Evolutionary conservation across 2,797 vertebrate genomes (phyloP).

Genomic region (Pseudochirops cupreus): DNA sequence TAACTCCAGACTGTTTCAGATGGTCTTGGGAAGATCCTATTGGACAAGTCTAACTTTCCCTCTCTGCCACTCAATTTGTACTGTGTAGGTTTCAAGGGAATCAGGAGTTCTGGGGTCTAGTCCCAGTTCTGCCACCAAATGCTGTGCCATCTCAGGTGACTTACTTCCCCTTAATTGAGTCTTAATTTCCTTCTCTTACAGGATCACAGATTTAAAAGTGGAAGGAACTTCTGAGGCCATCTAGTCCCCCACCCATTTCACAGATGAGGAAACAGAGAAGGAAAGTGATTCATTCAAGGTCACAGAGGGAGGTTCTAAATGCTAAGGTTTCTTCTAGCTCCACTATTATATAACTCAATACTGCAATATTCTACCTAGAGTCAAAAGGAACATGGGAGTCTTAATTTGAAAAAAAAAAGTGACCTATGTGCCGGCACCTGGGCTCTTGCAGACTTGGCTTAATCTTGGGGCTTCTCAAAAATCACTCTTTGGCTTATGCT

Average conservation of each 20-base stretch:
- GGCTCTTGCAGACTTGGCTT: neutral
- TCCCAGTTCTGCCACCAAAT: neutral
- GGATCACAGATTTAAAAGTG: neutral
- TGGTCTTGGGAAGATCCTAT: slow-evolving; percentile 11
- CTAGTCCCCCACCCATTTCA: neutral
- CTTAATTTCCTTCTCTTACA: neutral
- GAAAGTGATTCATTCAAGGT: neutral
- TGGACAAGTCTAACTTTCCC: slow-evolving; percentile 34
- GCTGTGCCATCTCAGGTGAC: neutral
- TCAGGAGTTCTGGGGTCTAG: neutral
- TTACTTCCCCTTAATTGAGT: neutral
- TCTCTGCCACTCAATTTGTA: neutral
- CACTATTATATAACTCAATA: neutral
- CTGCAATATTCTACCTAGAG: neutral
- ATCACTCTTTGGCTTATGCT: neutral
- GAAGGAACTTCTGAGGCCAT: neutral
- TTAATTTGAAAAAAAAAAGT: neutral
- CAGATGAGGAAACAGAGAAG: neutral
- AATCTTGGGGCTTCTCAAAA: neutral
- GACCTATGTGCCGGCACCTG: neutral
- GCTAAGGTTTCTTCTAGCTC: neutral
- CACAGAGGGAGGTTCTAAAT: neutral
- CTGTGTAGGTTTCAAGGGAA: neutral
- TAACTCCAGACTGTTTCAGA: slow-evolving; percentile 34
- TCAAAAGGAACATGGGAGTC: neutral